Evolutionary conservation across 2,113 vertebrate species (phyloP).

Genomic region (Lycaon pictus): DNA sequence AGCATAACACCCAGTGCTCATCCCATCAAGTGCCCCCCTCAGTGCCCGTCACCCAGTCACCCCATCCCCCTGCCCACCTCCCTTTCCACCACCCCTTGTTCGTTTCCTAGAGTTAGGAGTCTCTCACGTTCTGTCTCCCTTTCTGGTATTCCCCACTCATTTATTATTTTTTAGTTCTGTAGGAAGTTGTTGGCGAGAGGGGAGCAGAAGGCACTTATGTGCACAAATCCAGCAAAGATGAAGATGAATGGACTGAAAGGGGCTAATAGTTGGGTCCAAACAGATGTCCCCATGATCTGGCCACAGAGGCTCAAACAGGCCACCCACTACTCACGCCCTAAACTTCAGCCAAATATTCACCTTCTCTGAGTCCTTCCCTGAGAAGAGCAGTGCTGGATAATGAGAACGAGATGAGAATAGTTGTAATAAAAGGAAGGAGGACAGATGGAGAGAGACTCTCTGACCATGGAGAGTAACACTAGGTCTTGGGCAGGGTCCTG

Average conservation of each 20-base stretch:
- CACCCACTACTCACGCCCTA: background rate
- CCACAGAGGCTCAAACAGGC: background rate
- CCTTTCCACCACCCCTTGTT: too few species aligned
- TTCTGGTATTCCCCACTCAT: too few species aligned
- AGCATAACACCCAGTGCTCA: too few species aligned
- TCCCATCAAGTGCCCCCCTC: too few species aligned
- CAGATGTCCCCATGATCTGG: rapidly evolving
- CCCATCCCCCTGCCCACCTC: too few species aligned
- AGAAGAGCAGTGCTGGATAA: background rate
- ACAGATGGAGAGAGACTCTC: background rate
- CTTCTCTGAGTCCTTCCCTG: background rate
- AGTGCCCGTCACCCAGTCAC: too few species aligned
- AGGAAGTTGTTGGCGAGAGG: background rate
- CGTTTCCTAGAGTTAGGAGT: too few species aligned
- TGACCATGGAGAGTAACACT: rapidly evolving
- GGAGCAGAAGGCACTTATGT: background rate
- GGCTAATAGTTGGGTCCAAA: background rate
- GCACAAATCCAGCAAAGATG: background rate
- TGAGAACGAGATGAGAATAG: background rate
- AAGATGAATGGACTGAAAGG: background rate
- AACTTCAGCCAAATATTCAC: rapidly evolving
- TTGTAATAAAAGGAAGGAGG: background rate
- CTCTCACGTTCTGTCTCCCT: too few species aligned
- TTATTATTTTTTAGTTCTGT: background rate
- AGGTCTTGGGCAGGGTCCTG: background rate